Conservation (phyloP, 2,888 invertebrate genomes). For the Drosophila paranaensis region DNA sequence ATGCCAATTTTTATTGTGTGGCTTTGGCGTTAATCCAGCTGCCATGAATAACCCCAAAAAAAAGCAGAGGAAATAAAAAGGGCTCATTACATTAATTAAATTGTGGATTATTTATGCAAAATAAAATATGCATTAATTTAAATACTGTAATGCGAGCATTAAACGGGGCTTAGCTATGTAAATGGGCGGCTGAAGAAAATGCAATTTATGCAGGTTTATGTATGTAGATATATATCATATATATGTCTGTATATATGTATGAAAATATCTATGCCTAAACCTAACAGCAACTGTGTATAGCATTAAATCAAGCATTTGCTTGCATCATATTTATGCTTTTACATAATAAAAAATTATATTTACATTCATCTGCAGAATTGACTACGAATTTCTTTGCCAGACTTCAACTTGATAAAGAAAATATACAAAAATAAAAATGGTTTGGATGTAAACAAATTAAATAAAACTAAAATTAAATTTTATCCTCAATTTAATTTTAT, state of each 20-base stretch:
- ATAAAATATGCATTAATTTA: slow-evolving; percentile 62
- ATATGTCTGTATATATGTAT: too few relatives aligned
- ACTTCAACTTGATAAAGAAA: not conserved
- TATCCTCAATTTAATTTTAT: too few relatives aligned
- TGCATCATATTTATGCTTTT: not conserved
- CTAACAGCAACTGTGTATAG: not conserved
- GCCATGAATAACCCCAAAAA: slow-evolving; percentile 39
- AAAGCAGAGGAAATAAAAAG: slow-evolving; percentile 2
- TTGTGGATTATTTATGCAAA: slow-evolving; percentile 73
- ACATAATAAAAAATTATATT: not conserved
- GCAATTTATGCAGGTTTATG: not conserved
- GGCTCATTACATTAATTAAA: slow-evolving; percentile 72
- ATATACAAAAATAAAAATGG: too few relatives aligned
- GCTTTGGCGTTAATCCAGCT: slow-evolving; percentile 63
- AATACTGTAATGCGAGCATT: slow-evolving; percentile 70
- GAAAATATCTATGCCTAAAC: too few relatives aligned
- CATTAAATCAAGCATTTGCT: not conserved
- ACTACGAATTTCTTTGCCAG: not conserved
- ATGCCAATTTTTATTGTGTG: slow-evolving; percentile 56
- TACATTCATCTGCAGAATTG: not conserved
- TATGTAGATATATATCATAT: not conserved
- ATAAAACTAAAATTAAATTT: not conserved
- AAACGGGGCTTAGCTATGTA: slow-evolving; percentile 64
- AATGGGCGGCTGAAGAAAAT: slow-evolving; percentile 43
- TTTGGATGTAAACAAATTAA: not conserved